A percentile compares a stretch with the other conserved stretches of the same genome.
Evolutionary conservation across 2,888 invertebrate genomes (phyloP).

Genomic region (Strigamia crassipes): DNA sequence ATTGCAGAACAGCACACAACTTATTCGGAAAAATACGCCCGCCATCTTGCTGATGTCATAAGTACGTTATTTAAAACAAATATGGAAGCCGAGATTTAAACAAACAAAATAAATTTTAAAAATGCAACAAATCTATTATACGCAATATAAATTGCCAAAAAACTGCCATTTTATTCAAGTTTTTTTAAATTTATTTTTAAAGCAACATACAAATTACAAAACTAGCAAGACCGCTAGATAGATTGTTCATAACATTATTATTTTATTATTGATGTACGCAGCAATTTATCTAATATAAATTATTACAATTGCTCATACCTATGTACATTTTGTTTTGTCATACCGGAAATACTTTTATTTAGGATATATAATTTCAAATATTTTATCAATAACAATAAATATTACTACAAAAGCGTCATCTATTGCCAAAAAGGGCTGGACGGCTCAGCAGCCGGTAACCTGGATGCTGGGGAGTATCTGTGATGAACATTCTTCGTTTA

Average conservation of each 20-base stretch:
- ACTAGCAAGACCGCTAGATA: neutral
- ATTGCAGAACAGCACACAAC: neutral
- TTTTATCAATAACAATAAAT: neutral
- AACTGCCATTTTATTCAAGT: neutral
- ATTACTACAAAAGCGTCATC: neutral
- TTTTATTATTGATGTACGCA: neutral
- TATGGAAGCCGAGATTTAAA: too few species aligned
- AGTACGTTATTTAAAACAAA: too few species aligned
- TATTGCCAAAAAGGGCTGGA: conserved; percentile 21
- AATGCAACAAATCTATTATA: too few species aligned
- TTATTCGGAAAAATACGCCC: too few species aligned
- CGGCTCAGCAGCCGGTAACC: conserved; percentile 19
- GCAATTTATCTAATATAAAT: neutral
- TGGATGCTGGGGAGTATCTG: conserved; percentile 31
- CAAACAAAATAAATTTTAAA: too few species aligned
- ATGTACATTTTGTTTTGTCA: neutral
- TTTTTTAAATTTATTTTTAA: too few species aligned
- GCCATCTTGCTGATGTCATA: too few species aligned
- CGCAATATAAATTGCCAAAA: neutral
- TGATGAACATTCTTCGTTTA: conserved; percentile 47
- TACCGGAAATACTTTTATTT: neutral
- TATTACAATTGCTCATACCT: neutral
- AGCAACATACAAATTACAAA: neutral
- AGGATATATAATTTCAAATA: neutral
- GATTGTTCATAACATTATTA: neutral